phyloP scores from a whole-genome alignment of 2,113 vertebrate species.

The Dromiciops gliroides region DNA sequence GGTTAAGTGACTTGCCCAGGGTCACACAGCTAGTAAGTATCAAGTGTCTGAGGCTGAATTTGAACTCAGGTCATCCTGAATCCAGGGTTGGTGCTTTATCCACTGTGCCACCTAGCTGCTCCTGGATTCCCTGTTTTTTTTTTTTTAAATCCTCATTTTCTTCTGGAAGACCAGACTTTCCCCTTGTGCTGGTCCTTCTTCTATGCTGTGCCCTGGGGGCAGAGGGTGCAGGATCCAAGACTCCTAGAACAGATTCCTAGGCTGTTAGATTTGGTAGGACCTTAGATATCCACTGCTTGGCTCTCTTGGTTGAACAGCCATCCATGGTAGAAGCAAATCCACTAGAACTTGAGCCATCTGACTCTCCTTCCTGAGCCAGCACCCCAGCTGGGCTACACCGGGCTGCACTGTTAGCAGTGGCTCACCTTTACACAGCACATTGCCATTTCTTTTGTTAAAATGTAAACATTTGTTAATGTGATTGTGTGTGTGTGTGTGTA shows the following conservation, averaged over 20 bases:
- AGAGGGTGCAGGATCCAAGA: background rate
- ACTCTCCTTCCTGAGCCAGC: background rate
- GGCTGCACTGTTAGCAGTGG: background rate
- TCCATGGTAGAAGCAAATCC: background rate
- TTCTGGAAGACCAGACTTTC: background rate
- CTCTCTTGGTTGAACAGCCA: background rate
- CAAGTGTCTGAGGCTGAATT: too few relatives aligned
- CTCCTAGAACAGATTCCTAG: background rate
- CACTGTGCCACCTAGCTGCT: too few relatives aligned
- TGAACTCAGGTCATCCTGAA: too few relatives aligned
- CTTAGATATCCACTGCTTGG: background rate
- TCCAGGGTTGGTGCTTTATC: too few relatives aligned
- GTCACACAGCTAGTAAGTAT: too few relatives aligned
- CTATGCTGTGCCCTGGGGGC: background rate
- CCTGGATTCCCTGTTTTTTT: too few relatives aligned
- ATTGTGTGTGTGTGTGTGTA: too few relatives aligned
- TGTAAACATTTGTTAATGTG: too few relatives aligned
- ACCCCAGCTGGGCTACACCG: background rate
- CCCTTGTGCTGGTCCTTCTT: background rate
- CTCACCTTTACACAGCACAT: background rate
- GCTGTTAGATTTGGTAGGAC: background rate
- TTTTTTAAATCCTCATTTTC: background rate
- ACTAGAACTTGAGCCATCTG: background rate
- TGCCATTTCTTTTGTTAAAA: background rate
- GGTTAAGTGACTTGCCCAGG: too few relatives aligned